Evolutionary conservation across 2,113 vertebrate genomes (phyloP).

Genomic region (Scytalopus superciliaris): DNA sequence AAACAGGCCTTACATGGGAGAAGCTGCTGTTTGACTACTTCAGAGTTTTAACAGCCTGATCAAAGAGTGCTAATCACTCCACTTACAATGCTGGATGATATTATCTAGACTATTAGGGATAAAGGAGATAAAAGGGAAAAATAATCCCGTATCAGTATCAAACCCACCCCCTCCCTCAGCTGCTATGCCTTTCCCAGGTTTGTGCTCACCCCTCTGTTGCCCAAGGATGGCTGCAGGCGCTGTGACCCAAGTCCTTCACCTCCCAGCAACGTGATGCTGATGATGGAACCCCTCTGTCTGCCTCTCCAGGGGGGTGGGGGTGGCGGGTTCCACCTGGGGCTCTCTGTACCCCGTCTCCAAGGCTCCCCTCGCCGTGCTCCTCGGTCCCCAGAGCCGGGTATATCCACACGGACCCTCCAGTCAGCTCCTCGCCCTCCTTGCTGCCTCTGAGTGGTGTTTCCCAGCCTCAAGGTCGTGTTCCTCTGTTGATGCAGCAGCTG

Average conservation of each 20-base stretch:
- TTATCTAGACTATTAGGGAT: background rate
- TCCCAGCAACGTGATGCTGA: background rate
- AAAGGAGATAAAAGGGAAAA: background rate
- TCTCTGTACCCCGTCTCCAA: rapidly evolving
- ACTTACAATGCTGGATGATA: background rate
- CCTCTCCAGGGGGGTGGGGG: background rate
- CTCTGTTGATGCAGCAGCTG: background rate
- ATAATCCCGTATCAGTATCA: too few species aligned
- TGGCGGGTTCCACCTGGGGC: background rate
- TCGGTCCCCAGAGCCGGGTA: rapidly evolving
- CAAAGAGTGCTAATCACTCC: background rate
- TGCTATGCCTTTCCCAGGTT: background rate
- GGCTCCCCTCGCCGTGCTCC: background rate
- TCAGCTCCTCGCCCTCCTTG: background rate
- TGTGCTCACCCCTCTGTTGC: background rate
- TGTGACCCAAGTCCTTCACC: background rate
- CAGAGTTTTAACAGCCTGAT: background rate
- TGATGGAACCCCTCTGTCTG: background rate
- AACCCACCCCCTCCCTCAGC: background rate
- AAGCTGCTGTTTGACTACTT: background rate
- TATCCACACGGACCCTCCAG: rapidly evolving
- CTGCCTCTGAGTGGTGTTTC: rapidly evolving
- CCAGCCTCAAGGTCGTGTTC: background rate
- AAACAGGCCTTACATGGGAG: rapidly evolving
- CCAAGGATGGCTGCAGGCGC: rapidly evolving